Evolutionary conservation across 2,888 invertebrate species (phyloP).

Genomic region (Mimas tiliae): DNA sequence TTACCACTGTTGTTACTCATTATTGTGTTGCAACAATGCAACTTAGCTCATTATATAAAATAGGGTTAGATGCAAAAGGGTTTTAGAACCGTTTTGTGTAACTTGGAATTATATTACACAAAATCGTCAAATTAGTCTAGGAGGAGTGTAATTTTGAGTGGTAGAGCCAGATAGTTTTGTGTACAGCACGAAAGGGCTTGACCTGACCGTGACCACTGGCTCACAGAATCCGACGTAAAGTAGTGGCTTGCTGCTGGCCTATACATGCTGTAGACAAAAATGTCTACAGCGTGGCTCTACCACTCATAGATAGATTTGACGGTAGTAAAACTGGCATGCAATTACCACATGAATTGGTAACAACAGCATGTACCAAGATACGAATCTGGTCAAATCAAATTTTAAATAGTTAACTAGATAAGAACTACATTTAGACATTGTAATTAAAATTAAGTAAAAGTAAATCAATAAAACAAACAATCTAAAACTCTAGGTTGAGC

Average conservation of each 20-base stretch:
- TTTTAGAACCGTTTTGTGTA: background rate
- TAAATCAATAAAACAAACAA: background rate
- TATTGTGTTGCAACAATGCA: constrained; percentile 10
- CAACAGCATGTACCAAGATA: background rate
- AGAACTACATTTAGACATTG: background rate
- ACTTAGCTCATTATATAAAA: background rate
- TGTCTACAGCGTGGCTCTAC: too few species aligned
- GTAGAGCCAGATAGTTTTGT: background rate
- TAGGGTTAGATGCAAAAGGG: background rate
- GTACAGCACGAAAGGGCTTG: too few species aligned
- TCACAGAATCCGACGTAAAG: too few species aligned
- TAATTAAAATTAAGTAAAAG: background rate
- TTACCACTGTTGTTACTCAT: background rate
- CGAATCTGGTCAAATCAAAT: background rate
- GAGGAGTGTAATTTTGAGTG: too few species aligned
- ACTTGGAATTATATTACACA: too few species aligned
- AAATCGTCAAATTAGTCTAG: too few species aligned
- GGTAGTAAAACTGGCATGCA: too few species aligned
- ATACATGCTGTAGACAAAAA: too few species aligned
- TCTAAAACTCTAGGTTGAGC: background rate
- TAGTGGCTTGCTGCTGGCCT: too few species aligned
- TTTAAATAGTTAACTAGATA: too few species aligned
- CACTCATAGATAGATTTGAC: too few species aligned
- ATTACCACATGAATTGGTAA: background rate
- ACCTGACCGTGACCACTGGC: too few species aligned